Evolutionary conservation across 1,140 invertebrate genomes (phyloP).

Genomic region (Orussus abietinus): DNA sequence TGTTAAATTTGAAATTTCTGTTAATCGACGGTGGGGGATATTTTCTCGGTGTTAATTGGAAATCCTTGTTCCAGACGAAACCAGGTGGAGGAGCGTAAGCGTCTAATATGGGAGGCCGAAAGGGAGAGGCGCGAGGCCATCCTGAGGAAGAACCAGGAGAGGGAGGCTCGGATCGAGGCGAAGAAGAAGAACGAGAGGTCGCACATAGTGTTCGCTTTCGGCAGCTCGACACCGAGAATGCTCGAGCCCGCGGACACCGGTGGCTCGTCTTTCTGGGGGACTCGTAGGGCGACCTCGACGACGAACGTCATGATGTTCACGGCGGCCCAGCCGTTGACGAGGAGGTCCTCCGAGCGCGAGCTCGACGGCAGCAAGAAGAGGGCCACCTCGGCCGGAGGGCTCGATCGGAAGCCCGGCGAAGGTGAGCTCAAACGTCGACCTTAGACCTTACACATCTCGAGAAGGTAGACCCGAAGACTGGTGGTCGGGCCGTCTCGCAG

Average conservation of each 20-base stretch:
- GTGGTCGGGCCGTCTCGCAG: too few relatives aligned
- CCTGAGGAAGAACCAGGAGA: slow-evolving; percentile 76
- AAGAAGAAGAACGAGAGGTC: slow-evolving; percentile 66
- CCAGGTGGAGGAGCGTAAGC: slow-evolving; percentile 83
- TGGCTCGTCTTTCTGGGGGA: slow-evolving; percentile 71
- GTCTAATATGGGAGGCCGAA: slow-evolving; percentile 81
- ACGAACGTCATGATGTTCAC: slow-evolving; percentile 74
- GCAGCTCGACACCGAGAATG: slow-evolving; percentile 82
- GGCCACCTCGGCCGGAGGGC: slow-evolving; percentile 69
- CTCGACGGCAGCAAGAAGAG: slow-evolving; percentile 78
- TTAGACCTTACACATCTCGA: too few relatives aligned
- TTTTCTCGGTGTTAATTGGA: too few relatives aligned
- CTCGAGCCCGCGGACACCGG: slow-evolving; percentile 76
- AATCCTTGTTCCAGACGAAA: slow-evolving; percentile 39
- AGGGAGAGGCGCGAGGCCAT: slow-evolving; percentile 79
- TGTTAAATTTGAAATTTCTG: too few relatives aligned
- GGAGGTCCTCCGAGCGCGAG: slow-evolving; percentile 77
- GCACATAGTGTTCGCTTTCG: slow-evolving; percentile 75
- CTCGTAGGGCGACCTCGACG: slow-evolving; percentile 80
- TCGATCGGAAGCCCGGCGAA: slow-evolving; percentile 66
- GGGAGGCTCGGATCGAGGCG: slow-evolving; percentile 76
- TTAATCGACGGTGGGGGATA: too few relatives aligned
- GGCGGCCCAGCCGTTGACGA: slow-evolving; percentile 69
- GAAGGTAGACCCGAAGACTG: too few relatives aligned
- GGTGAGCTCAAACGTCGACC: slow-evolving; percentile 58